Percentiles rank a stretch among this genome's conserved stretches.
phyloP scores from a whole-genome alignment of 2,797 vertebrate species.

The Bothrops alternatus region DNA sequence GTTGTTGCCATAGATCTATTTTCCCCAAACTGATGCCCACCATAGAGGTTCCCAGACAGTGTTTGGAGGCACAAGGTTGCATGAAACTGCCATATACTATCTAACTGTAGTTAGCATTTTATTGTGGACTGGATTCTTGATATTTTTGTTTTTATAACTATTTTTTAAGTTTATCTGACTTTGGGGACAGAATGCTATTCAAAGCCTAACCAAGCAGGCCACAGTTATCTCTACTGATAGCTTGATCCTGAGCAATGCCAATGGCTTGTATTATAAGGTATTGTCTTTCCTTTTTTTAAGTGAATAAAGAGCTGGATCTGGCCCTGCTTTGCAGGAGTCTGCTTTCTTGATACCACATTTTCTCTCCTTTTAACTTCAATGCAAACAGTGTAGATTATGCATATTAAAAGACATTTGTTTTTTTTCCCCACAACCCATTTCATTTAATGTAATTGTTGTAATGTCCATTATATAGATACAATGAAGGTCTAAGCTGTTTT shows the following conservation, averaged over 20 bases:
- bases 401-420: neutral
- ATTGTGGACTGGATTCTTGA: neutral
- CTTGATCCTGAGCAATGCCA: neutral
- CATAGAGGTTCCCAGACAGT: neutral
- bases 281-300: neutral
- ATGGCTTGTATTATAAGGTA: neutral
- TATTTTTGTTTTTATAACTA: neutral
- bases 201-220: neutral
- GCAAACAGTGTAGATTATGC: neutral
- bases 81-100: neutral
- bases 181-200: neutral
- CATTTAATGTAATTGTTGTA: neutral
- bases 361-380: neutral
- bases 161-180: neutral
- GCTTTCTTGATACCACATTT: neutral
- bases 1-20: neutral
- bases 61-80: neutral
- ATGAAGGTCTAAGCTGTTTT: neutral
- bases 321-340: neutral
- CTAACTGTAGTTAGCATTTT: neutral
- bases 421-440: constrained; percentile 1
- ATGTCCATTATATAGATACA: neutral
- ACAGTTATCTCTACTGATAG: neutral
- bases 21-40: neutral
- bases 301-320: neutral